Base-by-base conservation (phyloP, 92 coral and sea anemone genomes). In the Epizoanthus stellaris region DNA sequence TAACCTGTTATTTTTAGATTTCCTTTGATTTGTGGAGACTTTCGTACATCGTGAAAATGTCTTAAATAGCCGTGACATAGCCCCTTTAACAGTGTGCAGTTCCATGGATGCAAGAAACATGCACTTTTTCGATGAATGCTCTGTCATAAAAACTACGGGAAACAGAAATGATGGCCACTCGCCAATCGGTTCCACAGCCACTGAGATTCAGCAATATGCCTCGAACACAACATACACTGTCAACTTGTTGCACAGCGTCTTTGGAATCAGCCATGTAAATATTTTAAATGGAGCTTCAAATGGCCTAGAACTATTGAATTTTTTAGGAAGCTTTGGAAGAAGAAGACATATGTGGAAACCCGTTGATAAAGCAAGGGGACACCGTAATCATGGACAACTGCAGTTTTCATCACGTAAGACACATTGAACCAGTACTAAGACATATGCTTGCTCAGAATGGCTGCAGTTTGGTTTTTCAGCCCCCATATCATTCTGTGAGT, bases 401-500 rank as follows among this genome's bases (percentile, higher is more conserved):
- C 14, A 88, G 93, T 4, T 86, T 90, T 67, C 90, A 90, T 21
- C 93, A 90, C 58, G 93, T 90, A 6, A 82, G 80, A 54, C 81
- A 66, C 45, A 85, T 86, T 45, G 90, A 90, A 82, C 93, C 90
- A 19, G 73, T 86, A 6, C 63, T 82, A 5, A 75, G 86, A 75
- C 52, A 86, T 54, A 89, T 85, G 89, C 80, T 89, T 6, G 73
- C 70, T 17, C 53, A 30, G 67, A 64, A 77, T 30, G 86, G 92
- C 20, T 16, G 61, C 62, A 42, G 25, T 54, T 70, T 89, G 34
- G 34, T 80, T 60, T 85, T 25, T 75, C 92, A 89, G 82, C 92
- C 92, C 17, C 92, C 89, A 1, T 86, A 80, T 30, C 92, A 89
- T 34, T 89, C 89, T 7, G 76, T 79, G 17, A 25, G 9, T 67